Conservation (phyloP, 2,113 vertebrate species). For the Nipponia nippon region DNA sequence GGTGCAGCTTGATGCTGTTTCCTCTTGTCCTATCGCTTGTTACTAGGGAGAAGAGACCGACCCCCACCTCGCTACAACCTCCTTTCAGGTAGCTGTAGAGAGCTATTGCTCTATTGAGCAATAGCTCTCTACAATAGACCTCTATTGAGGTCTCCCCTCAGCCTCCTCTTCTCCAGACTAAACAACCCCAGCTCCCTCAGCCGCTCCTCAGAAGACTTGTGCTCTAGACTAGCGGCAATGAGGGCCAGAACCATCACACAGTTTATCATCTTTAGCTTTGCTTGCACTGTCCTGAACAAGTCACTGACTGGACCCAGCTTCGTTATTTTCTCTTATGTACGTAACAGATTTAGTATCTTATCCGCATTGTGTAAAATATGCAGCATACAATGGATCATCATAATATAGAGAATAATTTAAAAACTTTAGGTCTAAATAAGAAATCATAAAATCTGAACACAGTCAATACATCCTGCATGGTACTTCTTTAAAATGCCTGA, state of each 20-base stretch:
- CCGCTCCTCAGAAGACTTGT: no score
- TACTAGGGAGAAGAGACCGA: no score
- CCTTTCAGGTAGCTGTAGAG: no score
- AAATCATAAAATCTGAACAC: background rate
- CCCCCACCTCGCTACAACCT: no score
- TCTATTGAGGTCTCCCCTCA: no score
- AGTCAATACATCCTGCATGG: background rate
- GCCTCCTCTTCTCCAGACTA: no score
- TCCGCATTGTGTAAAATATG: background rate
- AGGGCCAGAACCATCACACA: background rate
- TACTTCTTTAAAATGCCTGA: background rate
- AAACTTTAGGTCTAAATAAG: background rate
- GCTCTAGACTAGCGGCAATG: background rate
- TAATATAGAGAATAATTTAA: background rate
- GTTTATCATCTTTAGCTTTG: background rate
- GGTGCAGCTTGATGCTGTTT: no score
- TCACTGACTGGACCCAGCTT: background rate
- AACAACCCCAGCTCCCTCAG: no score
- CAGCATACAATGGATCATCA: background rate
- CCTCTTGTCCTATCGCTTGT: no score
- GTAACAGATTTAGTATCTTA: background rate
- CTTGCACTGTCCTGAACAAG: background rate
- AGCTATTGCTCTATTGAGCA: no score
- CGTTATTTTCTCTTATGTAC: background rate
- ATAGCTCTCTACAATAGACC: no score